phyloP scores from a whole-genome alignment of 2,888 invertebrate genomes.

The Andrena bucephala region DNA sequence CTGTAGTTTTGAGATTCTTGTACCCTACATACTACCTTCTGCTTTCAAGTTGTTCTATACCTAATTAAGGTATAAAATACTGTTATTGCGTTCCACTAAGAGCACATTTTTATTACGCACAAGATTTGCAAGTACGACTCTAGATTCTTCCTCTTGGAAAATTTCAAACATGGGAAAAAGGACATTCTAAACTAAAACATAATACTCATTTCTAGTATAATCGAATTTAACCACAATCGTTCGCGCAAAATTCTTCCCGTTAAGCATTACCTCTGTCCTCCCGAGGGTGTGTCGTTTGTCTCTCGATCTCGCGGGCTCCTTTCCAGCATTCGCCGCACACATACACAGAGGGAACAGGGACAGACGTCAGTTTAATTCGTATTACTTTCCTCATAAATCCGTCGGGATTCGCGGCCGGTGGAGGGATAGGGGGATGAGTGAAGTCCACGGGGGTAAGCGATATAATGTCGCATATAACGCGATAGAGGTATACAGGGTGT shows the following conservation, averaged over 20 bases:
- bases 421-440: conserved; percentile 15
- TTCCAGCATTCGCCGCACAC: conserved; percentile 10
- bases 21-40: neutral
- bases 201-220: neutral
- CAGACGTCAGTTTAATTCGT: conserved; percentile 82
- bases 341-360: conserved; percentile 26
- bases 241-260: neutral
- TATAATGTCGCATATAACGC: conserved; percentile 76
- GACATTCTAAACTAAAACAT: neutral
- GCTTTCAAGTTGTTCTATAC: neutral
- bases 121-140: too few species aligned
- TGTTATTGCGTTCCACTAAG: too few species aligned
- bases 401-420: conserved; percentile 72
- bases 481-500: conserved; percentile 16
- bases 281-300: conserved; percentile 19
- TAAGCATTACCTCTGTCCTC: neutral
- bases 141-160: too few species aligned
- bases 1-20: neutral
- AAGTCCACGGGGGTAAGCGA: conserved; percentile 56
- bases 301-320: conserved; percentile 18
- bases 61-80: neutral
- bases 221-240: neutral
- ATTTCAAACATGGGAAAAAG: too few species aligned
- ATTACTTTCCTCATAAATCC: conserved; percentile 81
- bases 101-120: too few species aligned